Base-by-base conservation (phyloP, 2,113 vertebrate species). In the Cyprinodon variegatus region DNA sequence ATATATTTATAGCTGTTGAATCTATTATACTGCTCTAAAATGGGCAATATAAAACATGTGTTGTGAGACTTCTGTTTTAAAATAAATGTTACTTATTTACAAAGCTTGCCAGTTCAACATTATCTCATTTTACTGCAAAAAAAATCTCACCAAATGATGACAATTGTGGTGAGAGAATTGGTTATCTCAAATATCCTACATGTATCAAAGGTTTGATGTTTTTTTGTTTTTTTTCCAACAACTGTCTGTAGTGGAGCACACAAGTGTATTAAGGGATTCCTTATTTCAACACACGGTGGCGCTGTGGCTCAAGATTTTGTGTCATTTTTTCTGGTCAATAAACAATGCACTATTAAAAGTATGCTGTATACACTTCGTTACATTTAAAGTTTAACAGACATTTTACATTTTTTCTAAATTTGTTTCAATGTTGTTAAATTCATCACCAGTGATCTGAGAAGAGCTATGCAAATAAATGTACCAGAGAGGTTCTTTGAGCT, bases 261-360 rank as follows among this genome's bases (percentile, higher is more conserved):
- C 29, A 29, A 29, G 29, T 29, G 29, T 29, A 29, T 29, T 29
- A 29, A 29, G 29, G 61, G 39, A 3, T 76, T 43, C 63, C 36
- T 40, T 3, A 2, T 1, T 69, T 71, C 17, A 46, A 87, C 90
- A 87, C 89, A 86, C 43, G n/a, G 89, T 77, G 90, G 90, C 4
- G 82, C 86, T 91, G 86, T 89, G 75, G 84, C 68, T 81, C 70
- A 75, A 87, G 71, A 43, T 61, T 90, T 71, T 15, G 57, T 6
- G 5, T 43, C 13, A 8, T 45, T 50, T 36, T 46, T 3, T n/a
- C 29, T 68, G 63, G 69, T 76, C 3, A 69, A 29, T 46, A 59
- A 68, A 61, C 29, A 2, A 3, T 59, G 45, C 64, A 36, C 17
- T 63, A 38, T 50, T n/a, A 48, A 46, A 8, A 50, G 65, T 72